Percentiles rank a stretch among this genome's conserved stretches.
Conservation (phyloP, 2,113 vertebrate species). For the Dendrocopos noguchii region DNA sequence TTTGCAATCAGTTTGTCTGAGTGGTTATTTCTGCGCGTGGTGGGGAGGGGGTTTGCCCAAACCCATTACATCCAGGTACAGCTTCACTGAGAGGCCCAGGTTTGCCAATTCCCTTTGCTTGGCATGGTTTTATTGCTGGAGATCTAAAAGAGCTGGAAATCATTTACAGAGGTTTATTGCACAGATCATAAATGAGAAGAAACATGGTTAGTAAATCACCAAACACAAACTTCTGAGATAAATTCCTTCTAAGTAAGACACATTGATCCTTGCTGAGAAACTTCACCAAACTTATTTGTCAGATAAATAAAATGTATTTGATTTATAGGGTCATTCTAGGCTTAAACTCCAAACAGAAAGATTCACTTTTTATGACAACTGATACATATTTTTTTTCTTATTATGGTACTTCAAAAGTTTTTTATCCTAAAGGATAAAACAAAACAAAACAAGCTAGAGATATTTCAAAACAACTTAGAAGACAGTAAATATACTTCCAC, state of each 20-base stretch:
- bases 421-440: background rate
- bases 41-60: too few relatives aligned
- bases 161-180: background rate
- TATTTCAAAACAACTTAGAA: background rate
- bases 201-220: background rate
- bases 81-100: background rate
- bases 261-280: background rate
- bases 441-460: background rate
- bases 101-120: conserved; percentile 7
- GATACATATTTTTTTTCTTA: background rate
- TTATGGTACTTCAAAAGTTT: background rate
- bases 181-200: background rate
- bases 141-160: background rate
- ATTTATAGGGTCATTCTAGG: background rate
- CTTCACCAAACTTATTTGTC: background rate
- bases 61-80: background rate
- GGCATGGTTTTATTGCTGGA: conserved; percentile 5
- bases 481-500: background rate
- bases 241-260: background rate
- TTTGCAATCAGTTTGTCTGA: too few relatives aligned
- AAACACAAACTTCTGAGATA: background rate
- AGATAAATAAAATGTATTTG: background rate
- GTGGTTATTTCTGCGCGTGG: too few relatives aligned
- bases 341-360: background rate
- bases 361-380: background rate